phyloP scores from a whole-genome alignment of 2,888 invertebrate genomes.

The Agapostemon virescens region DNA sequence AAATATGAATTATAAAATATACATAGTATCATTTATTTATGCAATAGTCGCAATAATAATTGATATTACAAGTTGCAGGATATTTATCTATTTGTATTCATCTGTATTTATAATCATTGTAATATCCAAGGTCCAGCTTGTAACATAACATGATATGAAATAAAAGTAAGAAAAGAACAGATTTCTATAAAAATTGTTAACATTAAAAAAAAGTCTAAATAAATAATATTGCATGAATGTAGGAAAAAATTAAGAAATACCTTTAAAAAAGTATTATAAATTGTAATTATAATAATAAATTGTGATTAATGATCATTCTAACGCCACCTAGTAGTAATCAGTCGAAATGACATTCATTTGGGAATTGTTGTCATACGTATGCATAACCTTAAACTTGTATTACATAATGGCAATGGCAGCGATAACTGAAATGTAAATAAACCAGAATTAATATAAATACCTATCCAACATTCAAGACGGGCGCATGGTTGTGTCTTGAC shows the following conservation, averaged over 20 bases:
- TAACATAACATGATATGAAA: not conserved
- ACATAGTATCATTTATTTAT: too few relatives aligned
- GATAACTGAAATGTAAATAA: slow-evolving; percentile 58
- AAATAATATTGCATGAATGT: not conserved
- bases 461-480: slow-evolving; percentile 97
- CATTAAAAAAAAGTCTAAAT: not conserved
- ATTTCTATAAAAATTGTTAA: not conserved
- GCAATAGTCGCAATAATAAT: too few relatives aligned
- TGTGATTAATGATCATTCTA: slow-evolving; percentile 17
- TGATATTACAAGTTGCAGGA: too few relatives aligned
- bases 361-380: slow-evolving; percentile 50
- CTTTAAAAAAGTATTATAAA: not conserved
- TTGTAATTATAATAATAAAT: not conserved
- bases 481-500: slow-evolving; percentile 98
- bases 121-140: too few relatives aligned
- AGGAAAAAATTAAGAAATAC: not conserved
- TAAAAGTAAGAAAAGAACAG: too few relatives aligned
- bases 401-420: slow-evolving; percentile 65
- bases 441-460: slow-evolving; percentile 82
- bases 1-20: too few relatives aligned
- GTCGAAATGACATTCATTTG: slow-evolving; percentile 22
- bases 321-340: slow-evolving; percentile 35
- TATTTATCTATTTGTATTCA: too few relatives aligned
- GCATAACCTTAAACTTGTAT: slow-evolving; percentile 68
- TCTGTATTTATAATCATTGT: too few relatives aligned